Base-by-base conservation (phyloP, 2,113 vertebrate genomes). In the Catagonus wagneri region DNA sequence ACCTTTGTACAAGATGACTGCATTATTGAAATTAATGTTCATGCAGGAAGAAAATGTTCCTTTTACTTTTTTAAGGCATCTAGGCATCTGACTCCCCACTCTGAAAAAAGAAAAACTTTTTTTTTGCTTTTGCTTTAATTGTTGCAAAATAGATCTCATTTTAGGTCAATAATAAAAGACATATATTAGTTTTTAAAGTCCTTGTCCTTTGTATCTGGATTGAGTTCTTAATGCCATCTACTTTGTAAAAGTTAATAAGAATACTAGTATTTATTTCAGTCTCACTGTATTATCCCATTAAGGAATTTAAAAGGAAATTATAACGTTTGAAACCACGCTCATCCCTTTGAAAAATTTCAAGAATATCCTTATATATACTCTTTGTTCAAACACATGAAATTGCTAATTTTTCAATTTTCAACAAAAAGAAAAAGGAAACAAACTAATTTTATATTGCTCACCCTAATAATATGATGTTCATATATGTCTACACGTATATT, bases 161-260 rank as follows among this genome's bases (percentile, higher is more conserved):
- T 95, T 94, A 88, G 56, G 34, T 12, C 4, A 6, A 89, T 20
- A 50, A 1, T 34, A 71, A 91, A 78, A 65, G 50, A 6, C 3
- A 54, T 69, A 63, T 2, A 34, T 32, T 27, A 32, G n/a, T 13
- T n/a, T 71, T 81, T 90, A 87, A 88, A 95, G 71, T 12, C 14
- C 56, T 65, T 93, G 56, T 22, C 15, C 63, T 89, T 94, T 89
- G 81, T 56, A 81, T 96, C 65, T 90, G 74, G 15, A 80, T 75
- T 84, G 39, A 52, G 2, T 52, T n/a, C 19, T 68, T 69, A 88
- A 89, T 92, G 39, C 6, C 44, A 74, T 27, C 11, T 54, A 50
- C 20, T 58, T 89, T 80, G 36, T 72, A 56, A 39, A 68, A 89
- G 14, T 85, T 80, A 76, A 29, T 79, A 83, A 84, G 34, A 71